Evolutionary conservation across 2,113 vertebrate genomes (phyloP).

Genomic region (Eolophus roseicapilla): DNA sequence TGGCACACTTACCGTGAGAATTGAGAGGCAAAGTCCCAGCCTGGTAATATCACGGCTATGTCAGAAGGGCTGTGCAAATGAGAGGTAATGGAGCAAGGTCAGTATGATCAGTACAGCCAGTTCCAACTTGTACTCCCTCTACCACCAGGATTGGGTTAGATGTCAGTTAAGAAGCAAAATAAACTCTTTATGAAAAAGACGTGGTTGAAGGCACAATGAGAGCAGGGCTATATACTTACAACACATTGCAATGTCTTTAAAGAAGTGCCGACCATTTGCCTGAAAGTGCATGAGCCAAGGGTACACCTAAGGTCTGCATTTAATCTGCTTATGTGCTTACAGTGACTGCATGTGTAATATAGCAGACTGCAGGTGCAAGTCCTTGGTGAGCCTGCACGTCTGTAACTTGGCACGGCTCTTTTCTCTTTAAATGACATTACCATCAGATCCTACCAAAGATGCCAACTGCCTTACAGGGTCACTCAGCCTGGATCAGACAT

Average conservation of each 20-base stretch:
- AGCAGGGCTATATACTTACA: background rate
- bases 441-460: background rate
- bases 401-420: background rate
- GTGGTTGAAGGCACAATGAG: background rate
- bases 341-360: background rate
- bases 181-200: background rate
- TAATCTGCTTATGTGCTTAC: background rate
- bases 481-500: background rate
- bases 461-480: background rate
- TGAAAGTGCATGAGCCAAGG: background rate
- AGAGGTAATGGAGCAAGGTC: constrained; percentile 15
- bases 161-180: background rate
- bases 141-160: background rate
- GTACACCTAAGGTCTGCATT: background rate
- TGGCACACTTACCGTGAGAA: background rate
- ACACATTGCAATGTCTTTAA: constrained; percentile 2
- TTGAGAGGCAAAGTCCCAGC: background rate
- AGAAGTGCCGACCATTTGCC: background rate
- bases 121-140: background rate
- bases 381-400: background rate
- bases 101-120: background rate
- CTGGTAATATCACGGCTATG: constrained; percentile 18
- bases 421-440: background rate
- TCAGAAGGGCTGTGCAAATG: background rate
- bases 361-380: constrained; percentile 40